A percentile compares a stretch with the other conserved stretches of the same genome.
phyloP scores from a whole-genome alignment of 1,140 invertebrate species.

The Lanistes nyassanus region DNA sequence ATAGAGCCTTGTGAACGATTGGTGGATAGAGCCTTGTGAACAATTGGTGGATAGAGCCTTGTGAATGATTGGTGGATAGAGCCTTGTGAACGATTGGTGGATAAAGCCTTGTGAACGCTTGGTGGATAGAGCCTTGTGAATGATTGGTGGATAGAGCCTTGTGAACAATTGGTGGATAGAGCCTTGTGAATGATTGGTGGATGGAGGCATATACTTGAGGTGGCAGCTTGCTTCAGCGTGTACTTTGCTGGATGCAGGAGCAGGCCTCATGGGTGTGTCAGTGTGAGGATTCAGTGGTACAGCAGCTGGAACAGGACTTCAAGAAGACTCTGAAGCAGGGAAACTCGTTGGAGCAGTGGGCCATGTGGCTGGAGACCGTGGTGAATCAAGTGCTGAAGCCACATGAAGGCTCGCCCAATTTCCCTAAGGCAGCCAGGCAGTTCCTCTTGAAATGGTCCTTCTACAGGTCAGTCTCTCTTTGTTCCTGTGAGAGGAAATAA shows the following conservation, averaged over 20 bases:
- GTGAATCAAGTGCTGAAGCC: slow-evolving; percentile 87
- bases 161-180: too few relatives aligned
- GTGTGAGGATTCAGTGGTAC: slow-evolving; percentile 88
- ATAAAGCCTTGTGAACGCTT: too few relatives aligned
- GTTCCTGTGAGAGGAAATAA: too few relatives aligned
- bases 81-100: too few relatives aligned
- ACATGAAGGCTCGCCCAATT: slow-evolving; percentile 79
- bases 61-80: too few relatives aligned
- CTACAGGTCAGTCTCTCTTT: slow-evolving; percentile 82
- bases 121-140: too few relatives aligned
- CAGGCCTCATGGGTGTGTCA: slow-evolving; percentile 98
- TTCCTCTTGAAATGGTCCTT: slow-evolving; percentile 99
- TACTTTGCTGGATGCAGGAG: slow-evolving; percentile 65
- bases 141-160: too few relatives aligned
- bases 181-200: too few relatives aligned
- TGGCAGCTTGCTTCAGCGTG: slow-evolving; percentile 28
- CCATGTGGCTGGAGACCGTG: slow-evolving; percentile 93
- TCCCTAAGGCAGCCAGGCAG: slow-evolving; percentile 86
- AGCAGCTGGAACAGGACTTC: slow-evolving; percentile 90
- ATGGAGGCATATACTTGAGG: too few relatives aligned
- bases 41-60: too few relatives aligned
- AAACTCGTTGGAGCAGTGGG: slow-evolving; percentile 96
- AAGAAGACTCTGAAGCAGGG: slow-evolving; percentile 92
- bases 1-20: too few relatives aligned
- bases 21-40: too few relatives aligned